These are phyloP conservation scores for Trematocara marginatum DNA, from an alignment of 2,113 vertebrate genomes.

Conservation along the genomic window DNA sequence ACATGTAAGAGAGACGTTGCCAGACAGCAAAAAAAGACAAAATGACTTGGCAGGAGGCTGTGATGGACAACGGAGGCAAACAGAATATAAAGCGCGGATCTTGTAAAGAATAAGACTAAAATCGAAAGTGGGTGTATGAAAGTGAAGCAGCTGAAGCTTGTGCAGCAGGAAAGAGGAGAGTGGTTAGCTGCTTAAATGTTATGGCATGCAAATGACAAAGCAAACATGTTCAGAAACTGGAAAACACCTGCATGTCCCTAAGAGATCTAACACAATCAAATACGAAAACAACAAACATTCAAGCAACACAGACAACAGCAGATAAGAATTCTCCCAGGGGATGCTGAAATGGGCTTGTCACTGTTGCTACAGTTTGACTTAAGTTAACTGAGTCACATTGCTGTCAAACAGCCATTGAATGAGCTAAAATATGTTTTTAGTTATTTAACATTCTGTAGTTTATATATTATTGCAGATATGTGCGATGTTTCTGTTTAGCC, in stretches of 20 bases:
- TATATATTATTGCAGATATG: neutral
- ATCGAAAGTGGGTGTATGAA: neutral
- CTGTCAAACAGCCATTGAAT: neutral
- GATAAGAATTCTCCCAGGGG: neutral
- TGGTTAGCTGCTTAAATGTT: neutral
- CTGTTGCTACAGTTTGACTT: neutral
- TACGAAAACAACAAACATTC: neutral
- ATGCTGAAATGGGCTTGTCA: neutral
- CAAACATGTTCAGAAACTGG: neutral
- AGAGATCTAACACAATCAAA: neutral
- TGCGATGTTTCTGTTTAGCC: neutral
- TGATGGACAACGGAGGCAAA: conserved; percentile 1
- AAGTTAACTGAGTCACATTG: neutral
- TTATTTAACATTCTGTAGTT: neutral
- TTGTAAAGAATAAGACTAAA: neutral
- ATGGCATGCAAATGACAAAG: neutral
- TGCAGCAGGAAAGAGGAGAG: neutral
- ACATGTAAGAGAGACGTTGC: conserved; percentile 1
- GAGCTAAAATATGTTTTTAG: neutral
- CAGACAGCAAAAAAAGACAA: conserved; percentile 26
- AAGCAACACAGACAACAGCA: neutral
- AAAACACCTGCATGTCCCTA: neutral
- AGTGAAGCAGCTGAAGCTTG: neutral
- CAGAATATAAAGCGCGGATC: neutral
- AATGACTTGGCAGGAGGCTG: conserved; percentile 27